Evolutionary conservation across 2,888 invertebrate species (phyloP).

Genomic region (Linyphia triangularis): DNA sequence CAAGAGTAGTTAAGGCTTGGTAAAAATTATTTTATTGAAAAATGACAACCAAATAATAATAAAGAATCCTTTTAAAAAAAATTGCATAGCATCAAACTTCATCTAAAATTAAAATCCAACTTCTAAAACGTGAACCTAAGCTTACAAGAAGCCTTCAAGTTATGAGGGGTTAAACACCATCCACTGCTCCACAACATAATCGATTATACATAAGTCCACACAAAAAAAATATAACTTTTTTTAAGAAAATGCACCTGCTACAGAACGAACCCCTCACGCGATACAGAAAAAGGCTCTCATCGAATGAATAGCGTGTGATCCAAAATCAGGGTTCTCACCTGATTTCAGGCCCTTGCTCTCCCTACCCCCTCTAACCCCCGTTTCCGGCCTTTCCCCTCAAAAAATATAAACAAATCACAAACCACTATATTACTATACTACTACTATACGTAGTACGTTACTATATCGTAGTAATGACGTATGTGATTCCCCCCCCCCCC

Average conservation of each 20-base stretch:
- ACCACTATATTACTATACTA: background rate
- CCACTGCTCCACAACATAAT: too few species aligned
- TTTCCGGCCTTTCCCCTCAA: background rate
- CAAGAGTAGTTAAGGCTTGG: too few species aligned
- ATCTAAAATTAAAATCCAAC: too few species aligned
- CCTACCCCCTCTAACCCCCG: background rate
- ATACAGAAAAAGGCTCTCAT: background rate
- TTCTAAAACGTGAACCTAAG: too few species aligned
- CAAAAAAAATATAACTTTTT: background rate
- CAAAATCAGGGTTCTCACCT: background rate
- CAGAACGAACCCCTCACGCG: background rate
- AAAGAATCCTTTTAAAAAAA: too few species aligned
- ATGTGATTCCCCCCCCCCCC: background rate
- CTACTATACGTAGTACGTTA: background rate
- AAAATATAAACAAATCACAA: background rate
- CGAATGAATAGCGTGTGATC: background rate
- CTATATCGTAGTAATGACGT: conserved; percentile 3
- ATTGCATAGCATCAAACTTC: too few species aligned
- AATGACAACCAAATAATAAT: too few species aligned
- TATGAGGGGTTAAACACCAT: too few species aligned
- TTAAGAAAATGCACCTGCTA: background rate
- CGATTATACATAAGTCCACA: too few species aligned
- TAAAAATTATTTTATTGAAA: too few species aligned
- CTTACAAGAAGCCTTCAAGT: too few species aligned
- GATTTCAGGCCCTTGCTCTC: background rate